These are phyloP conservation scores for Labeo calbasu DNA, from an alignment of 2,797 vertebrate species.

Conservation along the genomic window DNA sequence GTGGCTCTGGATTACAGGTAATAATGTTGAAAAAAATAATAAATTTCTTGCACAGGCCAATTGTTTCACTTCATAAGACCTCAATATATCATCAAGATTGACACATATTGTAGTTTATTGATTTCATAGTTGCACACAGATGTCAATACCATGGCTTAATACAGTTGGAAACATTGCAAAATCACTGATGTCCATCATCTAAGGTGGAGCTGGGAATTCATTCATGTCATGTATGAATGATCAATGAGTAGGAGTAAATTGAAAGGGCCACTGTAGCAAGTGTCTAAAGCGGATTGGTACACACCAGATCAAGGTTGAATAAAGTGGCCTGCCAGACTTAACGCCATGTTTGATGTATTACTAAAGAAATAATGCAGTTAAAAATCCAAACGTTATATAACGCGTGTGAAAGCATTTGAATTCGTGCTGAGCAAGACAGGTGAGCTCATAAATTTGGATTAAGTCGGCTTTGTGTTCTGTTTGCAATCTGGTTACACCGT, in stretches of 20 bases:
- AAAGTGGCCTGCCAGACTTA: not conserved
- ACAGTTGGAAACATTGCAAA: not conserved
- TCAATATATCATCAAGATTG: not conserved
- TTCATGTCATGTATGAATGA: not conserved
- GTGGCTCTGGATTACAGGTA: not conserved
- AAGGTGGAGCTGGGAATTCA: not conserved
- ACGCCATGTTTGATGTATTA: not conserved
- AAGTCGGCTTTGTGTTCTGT: not conserved
- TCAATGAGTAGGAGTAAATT: not conserved
- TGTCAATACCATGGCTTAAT: not conserved
- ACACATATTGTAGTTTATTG: not conserved
- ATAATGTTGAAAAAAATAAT: not conserved
- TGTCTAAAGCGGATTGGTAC: not conserved
- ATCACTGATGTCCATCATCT: not conserved
- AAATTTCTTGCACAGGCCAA: no score
- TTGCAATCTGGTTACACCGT: conserved; percentile 2
- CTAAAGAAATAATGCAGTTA: not conserved
- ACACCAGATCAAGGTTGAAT: not conserved
- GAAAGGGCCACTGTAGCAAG: not conserved
- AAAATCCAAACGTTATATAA: not conserved
- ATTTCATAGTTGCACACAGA: not conserved
- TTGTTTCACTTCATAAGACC: not conserved
- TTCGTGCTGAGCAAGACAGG: conserved; percentile 13
- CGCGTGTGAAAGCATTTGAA: not conserved
- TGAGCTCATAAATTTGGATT: conserved; percentile 16